Evolutionary conservation across 2,888 invertebrate species (phyloP), one percentile per base, ranked within the genome.

Genomic region (Drosophila greeni): DNA sequence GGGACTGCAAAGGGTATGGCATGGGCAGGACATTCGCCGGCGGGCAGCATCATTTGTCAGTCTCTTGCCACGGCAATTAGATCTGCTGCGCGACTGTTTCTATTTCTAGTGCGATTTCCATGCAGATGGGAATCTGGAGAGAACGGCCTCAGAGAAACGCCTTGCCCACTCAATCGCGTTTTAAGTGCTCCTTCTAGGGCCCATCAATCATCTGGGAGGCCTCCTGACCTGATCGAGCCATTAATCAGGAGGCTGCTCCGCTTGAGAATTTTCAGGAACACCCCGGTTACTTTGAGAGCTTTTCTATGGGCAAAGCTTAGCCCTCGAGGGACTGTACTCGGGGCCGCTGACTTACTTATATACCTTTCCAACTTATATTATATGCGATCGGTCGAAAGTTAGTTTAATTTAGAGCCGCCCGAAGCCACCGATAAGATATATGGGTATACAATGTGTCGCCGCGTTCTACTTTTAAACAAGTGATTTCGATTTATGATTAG

Each of bases 401-500:
- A 61, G 54, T 79, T 79, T 76, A 75, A 73, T 75, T 78, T 83
- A 81, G 69, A 83, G 65, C 65, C 68, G 52, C 76, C 70, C 68
- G 69, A 72, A 72, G 74, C 68, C 49, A 43, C n/a, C 64, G 78
- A 79, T 79, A 78, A 79, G 84, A 68, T 59, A 53, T 39, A 61
- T n/a, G 23, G 42, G 57, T 66, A 42, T 55, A 71, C 56, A 67
- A 67, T 43, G 61, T 56, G 73, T 66, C 64, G 59, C 48, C 31
- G 65, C 73, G 60, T 69, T 61, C 82, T 74, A 81, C 85, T 81
- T 74, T 84, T 73, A 66, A 76, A 71, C 83, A 82, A 84, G 82
- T 81, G 80, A 82, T 82, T 79, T 81, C 75, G 70, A 75, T 73
- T 84, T 72, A 70, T 66, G 79, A 79, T 79, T 82, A 82, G 67